A percentile compares a stretch with the other conserved stretches of the same genome.
Conservation (phyloP, 2,888 invertebrate species). For the Cabera pusaria region DNA sequence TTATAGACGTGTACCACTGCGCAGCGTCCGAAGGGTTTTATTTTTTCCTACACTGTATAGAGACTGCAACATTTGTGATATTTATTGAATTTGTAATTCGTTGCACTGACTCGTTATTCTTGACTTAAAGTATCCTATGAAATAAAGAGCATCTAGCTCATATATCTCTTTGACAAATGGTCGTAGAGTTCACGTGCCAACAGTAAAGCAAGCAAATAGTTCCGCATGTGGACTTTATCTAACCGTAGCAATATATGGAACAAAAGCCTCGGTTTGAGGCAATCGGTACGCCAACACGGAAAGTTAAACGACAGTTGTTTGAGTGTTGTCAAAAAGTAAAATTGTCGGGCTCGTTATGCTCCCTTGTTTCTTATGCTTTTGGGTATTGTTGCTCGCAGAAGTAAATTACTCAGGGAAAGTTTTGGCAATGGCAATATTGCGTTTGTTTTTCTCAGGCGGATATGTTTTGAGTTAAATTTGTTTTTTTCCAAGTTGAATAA, state of each 20-base stretch:
- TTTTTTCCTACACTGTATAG: background rate
- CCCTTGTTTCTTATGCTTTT: constrained; percentile 43
- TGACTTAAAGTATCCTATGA: constrained; percentile 27
- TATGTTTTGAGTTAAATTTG: constrained; percentile 7
- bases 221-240: constrained; percentile 27
- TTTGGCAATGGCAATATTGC: constrained; percentile 12
- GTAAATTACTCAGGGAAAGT: constrained; percentile 28
- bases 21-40: constrained; percentile 2
- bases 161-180: constrained; percentile 47
- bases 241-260: constrained; percentile 32
- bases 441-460: constrained; percentile 3
- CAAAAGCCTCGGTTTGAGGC: constrained; percentile 33
- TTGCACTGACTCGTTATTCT: background rate
- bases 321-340: constrained; percentile 57
- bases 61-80: no score
- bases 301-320: constrained; percentile 67
- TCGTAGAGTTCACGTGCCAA: constrained; percentile 31
- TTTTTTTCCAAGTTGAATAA: no score
- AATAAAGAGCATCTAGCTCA: constrained; percentile 31
- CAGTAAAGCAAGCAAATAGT: constrained; percentile 38
- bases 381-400: constrained; percentile 24
- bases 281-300: constrained; percentile 50
- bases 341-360: constrained; percentile 39
- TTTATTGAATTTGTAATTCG: no score
- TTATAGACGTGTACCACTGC: constrained; percentile 8